Conservation (phyloP, 2,888 invertebrate species). For the Cordylochernes scorpioides region DNA sequence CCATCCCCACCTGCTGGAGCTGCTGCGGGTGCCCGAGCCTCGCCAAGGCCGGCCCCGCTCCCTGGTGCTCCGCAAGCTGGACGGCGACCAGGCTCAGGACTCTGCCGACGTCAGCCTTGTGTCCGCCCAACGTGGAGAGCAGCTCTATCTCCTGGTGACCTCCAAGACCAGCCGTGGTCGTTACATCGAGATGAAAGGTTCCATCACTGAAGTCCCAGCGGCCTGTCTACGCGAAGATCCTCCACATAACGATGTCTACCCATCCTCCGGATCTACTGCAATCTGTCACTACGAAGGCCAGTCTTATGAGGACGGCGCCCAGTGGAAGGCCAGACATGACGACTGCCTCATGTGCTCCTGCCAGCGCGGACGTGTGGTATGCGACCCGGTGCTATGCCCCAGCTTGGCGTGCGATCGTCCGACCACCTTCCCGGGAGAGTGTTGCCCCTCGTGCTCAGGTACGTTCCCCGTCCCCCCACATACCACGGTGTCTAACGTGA, state of each 20-base stretch:
- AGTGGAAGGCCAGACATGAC: constrained; percentile 53
- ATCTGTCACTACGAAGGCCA: constrained; percentile 50
- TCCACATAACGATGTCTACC: neutral
- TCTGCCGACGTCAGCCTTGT: no score
- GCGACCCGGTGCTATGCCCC: constrained; percentile 58
- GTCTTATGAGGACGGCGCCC: constrained; percentile 62
- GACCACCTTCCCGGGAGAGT: constrained; percentile 38
- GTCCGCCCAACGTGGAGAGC: no score
- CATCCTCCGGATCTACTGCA: no score
- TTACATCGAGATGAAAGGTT: neutral
- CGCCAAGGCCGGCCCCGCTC: constrained; percentile 3
- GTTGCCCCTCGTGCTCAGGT: constrained; percentile 49
- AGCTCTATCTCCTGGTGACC: neutral
- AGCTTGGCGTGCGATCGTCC: constrained; percentile 33
- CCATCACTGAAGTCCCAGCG: neutral
- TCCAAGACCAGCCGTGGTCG: neutral
- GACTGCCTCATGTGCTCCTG: constrained; percentile 70
- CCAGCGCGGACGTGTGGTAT: constrained; percentile 45
- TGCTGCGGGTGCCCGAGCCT: constrained; percentile 5
- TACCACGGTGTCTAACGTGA: no score
- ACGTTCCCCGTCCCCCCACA: no score
- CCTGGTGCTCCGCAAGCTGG: constrained; percentile 9
- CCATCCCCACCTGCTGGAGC: constrained; percentile 7
- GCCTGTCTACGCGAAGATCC: no score
- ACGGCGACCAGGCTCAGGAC: constrained; percentile 14